Percentiles rank a stretch among this genome's conserved stretches.
Evolutionary conservation across 2,888 invertebrate species (phyloP).

Genomic region (Sphaerophoria rueppellii): DNA sequence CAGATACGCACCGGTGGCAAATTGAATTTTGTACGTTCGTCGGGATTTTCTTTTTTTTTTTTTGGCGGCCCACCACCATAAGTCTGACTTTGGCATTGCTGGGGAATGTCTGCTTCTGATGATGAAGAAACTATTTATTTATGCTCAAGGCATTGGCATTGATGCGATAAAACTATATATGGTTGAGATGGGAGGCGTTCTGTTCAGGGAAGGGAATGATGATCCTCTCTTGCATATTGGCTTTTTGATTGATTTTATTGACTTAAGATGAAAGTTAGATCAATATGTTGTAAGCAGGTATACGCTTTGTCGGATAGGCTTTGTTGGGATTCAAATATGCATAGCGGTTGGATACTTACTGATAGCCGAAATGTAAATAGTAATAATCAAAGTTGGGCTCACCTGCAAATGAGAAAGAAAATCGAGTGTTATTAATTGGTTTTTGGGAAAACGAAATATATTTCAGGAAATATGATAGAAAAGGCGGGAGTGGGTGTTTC

Average conservation of each 20-base stretch:
- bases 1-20: slow-evolving; percentile 57
- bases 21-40: slow-evolving; percentile 47
- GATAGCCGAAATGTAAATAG: neutral
- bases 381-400: neutral
- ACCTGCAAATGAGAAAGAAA: slow-evolving; percentile 21
- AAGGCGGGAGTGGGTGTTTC: too few relatives aligned
- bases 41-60: slow-evolving; percentile 5
- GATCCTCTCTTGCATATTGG: neutral
- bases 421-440: neutral
- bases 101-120: slow-evolving; percentile 26
- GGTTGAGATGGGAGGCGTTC: neutral
- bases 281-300: slow-evolving; percentile 1
- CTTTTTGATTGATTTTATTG: slow-evolving; percentile 24
- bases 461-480: neutral
- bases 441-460: neutral
- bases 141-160: slow-evolving; percentile 53
- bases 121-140: slow-evolving; percentile 66
- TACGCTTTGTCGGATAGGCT: neutral
- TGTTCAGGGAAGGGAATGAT: neutral
- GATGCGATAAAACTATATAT: slow-evolving; percentile 47
- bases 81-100: neutral
- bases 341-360: neutral
- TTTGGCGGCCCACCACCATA: neutral
- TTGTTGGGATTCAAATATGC: neutral
- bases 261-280: slow-evolving; percentile 12